Evolutionary conservation across 2,888 invertebrate genomes (phyloP).

Genomic region (Euzophera pinguis): DNA sequence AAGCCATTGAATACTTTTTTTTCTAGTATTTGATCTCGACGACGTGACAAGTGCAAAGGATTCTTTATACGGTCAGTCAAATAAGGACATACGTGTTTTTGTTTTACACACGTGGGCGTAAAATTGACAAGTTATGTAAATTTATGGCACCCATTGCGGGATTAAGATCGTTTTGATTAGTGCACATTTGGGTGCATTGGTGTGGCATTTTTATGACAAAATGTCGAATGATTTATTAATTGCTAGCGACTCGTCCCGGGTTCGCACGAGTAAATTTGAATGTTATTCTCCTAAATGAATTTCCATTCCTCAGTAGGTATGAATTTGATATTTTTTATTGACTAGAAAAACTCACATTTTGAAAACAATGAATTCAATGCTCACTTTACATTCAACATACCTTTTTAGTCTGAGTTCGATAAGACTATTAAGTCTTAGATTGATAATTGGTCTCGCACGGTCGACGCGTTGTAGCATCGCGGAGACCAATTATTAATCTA

Average conservation of each 20-base stretch:
- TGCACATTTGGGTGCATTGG: conserved; percentile 3
- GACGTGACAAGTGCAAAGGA: conserved; percentile 75
- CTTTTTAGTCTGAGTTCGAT: too few species aligned
- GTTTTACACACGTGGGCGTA: conserved; percentile 53
- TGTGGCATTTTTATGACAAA: neutral
- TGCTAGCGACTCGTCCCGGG: neutral
- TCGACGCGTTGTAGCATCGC: too few species aligned
- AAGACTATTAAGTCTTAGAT: too few species aligned
- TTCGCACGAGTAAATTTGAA: too few species aligned
- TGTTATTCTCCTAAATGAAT: too few species aligned
- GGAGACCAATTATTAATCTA: too few species aligned
- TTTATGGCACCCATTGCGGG: conserved; percentile 45
- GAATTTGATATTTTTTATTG: too few species aligned
- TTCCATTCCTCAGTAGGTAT: too few species aligned
- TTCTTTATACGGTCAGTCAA: conserved; percentile 58
- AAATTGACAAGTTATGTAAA: conserved; percentile 31
- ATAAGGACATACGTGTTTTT: conserved; percentile 62
- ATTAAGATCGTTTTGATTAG: conserved; percentile 29
- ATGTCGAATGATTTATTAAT: neutral
- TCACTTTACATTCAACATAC: too few species aligned
- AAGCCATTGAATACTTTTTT: conserved; percentile 71
- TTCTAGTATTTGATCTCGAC: conserved; percentile 65
- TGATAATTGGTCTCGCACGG: too few species aligned
- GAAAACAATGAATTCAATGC: too few species aligned
- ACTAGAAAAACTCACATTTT: too few species aligned